Conservation (phyloP, 2,888 invertebrate species). For the Dasypolia templi region DNA sequence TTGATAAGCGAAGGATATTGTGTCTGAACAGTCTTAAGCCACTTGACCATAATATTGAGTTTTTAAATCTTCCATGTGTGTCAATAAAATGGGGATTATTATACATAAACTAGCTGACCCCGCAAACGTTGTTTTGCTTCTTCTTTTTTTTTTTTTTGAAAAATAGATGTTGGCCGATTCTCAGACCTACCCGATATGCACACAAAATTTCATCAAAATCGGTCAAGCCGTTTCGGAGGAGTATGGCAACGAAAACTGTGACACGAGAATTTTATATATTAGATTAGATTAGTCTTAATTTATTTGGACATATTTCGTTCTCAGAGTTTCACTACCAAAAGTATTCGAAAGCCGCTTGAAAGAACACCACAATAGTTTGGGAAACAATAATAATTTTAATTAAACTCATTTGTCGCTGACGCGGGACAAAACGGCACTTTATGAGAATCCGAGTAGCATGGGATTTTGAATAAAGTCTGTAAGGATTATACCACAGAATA, state of each 20-base stretch:
- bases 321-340: neutral
- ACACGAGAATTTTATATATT: no score
- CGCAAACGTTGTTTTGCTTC: no score
- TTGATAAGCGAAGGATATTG: neutral
- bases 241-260: no score
- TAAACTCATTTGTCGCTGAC: neutral
- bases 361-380: constrained; percentile 6
- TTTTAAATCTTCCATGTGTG: neutral
- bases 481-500: constrained; percentile 7
- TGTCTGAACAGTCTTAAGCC: neutral
- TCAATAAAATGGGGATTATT: neutral
- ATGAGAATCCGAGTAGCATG: constrained; percentile 9
- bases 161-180: no score
- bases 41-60: neutral
- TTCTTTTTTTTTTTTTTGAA: no score
- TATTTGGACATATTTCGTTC: neutral
- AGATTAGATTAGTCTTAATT: no score
- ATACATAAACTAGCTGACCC: no score
- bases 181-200: no score
- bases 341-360: constrained; percentile 6
- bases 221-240: no score
- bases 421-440: constrained; percentile 22
- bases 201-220: no score
- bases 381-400: constrained; percentile 34
- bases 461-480: constrained; percentile 32